A percentile compares a stretch with the other conserved stretches of the same genome.
Evolutionary conservation across 2,888 invertebrate species (phyloP).

Genomic region (Cryptophagus acutangulus): DNA sequence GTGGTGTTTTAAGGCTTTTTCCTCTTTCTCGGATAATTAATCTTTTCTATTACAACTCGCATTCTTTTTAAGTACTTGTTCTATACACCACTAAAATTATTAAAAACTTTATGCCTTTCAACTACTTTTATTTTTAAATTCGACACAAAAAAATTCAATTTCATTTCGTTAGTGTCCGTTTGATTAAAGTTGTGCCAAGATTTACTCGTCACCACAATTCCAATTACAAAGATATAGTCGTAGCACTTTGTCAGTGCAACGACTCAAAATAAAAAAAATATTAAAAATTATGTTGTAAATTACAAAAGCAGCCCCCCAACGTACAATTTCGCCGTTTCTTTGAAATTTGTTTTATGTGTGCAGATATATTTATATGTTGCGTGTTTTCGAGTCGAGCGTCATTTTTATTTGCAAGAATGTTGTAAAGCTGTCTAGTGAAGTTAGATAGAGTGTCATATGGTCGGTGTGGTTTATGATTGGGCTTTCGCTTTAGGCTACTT

Average conservation of each 20-base stretch:
- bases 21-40: constrained; percentile 35
- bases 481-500: constrained; percentile 18
- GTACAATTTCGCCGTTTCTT: constrained; percentile 26
- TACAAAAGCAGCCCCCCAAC: constrained; percentile 22
- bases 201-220: no score
- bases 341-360: constrained; percentile 28
- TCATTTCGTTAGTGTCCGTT: no score
- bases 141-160: no score
- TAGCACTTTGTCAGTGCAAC: no score
- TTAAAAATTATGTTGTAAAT: constrained; percentile 27
- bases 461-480: constrained; percentile 28
- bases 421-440: constrained; percentile 26
- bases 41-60: constrained; percentile 30
- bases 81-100: constrained; percentile 10
- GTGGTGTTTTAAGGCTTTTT: constrained; percentile 41
- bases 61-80: constrained; percentile 3
- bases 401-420: constrained; percentile 23
- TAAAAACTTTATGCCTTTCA: no score
- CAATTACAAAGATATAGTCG: no score
- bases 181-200: no score
- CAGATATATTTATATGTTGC: constrained; percentile 20
- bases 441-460: constrained; percentile 25
- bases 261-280: constrained; percentile 6
- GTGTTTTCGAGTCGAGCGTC: background rate
- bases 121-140: constrained; percentile 3